These are phyloP conservation scores for Megalurothrips usitatus DNA, from an alignment of 2,888 invertebrate species.

Conservation along the genomic window DNA sequence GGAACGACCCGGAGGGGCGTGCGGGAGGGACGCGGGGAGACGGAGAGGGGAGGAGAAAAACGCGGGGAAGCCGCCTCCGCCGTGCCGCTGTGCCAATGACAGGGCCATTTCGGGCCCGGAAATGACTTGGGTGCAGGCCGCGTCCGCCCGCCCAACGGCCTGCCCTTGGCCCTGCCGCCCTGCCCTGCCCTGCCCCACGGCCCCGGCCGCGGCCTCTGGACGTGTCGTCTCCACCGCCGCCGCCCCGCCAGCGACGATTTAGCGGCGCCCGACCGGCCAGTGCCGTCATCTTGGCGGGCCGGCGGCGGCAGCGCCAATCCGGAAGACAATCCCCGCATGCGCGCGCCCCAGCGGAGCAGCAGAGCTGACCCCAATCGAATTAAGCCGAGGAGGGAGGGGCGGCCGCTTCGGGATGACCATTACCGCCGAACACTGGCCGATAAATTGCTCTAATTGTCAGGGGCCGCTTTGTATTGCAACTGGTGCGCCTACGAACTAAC, in stretches of 20 bases:
- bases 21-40: too few relatives aligned
- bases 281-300: neutral
- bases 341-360: too few relatives aligned
- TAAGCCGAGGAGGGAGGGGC: too few relatives aligned
- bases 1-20: neutral
- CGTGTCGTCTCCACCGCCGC: neutral
- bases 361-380: too few relatives aligned
- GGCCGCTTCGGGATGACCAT: too few relatives aligned
- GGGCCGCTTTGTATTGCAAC: too few relatives aligned
- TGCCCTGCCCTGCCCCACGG: neutral
- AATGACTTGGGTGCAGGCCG: neutral
- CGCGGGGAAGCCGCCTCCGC: too few relatives aligned
- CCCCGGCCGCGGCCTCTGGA: neutral
- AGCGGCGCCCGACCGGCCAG: neutral
- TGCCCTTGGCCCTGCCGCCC: neutral
- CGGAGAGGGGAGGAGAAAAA: too few relatives aligned
- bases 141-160: neutral
- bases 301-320: neutral
- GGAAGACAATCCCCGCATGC: too few relatives aligned
- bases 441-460: too few relatives aligned
- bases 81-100: neutral
- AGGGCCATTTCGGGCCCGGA: neutral
- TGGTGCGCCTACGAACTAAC: too few relatives aligned
- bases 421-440: too few relatives aligned
- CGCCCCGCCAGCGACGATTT: neutral